Evolutionary conservation across 2,113 vertebrate species (phyloP).

Genomic region (Cynopterus brachyotis): DNA sequence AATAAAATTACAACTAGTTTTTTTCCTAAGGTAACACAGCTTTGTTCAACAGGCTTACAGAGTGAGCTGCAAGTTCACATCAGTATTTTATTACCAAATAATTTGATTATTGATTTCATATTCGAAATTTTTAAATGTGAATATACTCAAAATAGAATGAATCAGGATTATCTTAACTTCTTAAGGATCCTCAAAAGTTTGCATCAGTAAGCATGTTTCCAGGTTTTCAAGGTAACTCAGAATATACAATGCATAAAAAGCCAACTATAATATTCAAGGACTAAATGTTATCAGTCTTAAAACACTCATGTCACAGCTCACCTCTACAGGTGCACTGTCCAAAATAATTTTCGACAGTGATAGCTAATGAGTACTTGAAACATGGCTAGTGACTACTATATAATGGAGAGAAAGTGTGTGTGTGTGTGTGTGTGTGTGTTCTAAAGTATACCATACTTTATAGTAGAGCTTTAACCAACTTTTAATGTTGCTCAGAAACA

Average conservation of each 20-base stretch:
- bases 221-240: conserved; percentile 24
- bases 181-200: neutral
- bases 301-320: neutral
- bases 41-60: conserved; percentile 47
- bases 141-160: neutral
- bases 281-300: neutral
- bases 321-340: neutral
- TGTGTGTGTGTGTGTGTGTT: no score
- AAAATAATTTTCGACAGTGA: neutral
- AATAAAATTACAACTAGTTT: conserved; percentile 20
- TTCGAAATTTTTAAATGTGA: conserved; percentile 29
- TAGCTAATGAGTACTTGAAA: neutral
- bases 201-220: neutral
- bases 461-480: neutral
- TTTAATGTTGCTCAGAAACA: conserved; percentile 26
- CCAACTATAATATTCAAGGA: neutral
- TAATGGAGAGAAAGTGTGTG: no score
- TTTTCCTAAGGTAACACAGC: neutral
- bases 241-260: neutral
- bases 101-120: neutral
- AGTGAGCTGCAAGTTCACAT: neutral
- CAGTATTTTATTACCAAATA: conserved; percentile 11
- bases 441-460: neutral
- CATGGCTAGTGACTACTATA: neutral
- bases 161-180: neutral